Evolutionary conservation across 2,888 invertebrate genomes (phyloP), one percentile per base, ranked within the genome.

Genomic region (Luperina nickerlii): DNA sequence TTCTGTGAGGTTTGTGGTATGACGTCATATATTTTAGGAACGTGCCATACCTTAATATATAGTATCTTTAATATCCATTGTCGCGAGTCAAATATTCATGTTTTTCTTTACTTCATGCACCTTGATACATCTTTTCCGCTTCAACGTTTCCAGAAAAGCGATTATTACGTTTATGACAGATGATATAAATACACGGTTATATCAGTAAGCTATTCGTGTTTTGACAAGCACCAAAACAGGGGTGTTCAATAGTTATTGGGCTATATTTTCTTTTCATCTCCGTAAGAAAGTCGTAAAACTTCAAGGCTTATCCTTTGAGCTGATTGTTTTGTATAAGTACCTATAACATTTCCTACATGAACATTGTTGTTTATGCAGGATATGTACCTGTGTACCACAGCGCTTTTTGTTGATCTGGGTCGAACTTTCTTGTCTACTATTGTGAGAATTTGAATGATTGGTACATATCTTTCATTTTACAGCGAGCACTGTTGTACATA

Each of bases 221-320:
- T 80, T 79, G 76, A 80, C 73, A 75, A 83, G 77, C 80, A 85
- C 75, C 73, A 79, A 79, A 83, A 77, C 69, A 75, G 57, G 67
- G 78, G 62, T 73, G 57, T 79, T 81, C 8, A 13, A 32, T 77
- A 73, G 81, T 86, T 87, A 80, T 84, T 73, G 74, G 32, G 70
- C 54, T 74, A 71, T 86, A 84, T 85, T 76, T 86, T 81, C 67
- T 68, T 87, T 76, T 72, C 63, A 74, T 82, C 77, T 71, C 66
- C 71, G 76, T 65, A 78, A 77, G 65, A 86, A 81, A 73, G 60
- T 78, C 78, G 78, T 86, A 84, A 86, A 86, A 83, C 48, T 78
- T 78, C 76, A 79, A 78, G 75, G 72, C 51, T 69, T 76, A 72
- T 84, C 72, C 66, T 72, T 79, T 73, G 72, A 78, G 67, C 54